Evolutionary conservation across 1,140 invertebrate species (phyloP).

Genomic region (Homalodisca vitripennis): DNA sequence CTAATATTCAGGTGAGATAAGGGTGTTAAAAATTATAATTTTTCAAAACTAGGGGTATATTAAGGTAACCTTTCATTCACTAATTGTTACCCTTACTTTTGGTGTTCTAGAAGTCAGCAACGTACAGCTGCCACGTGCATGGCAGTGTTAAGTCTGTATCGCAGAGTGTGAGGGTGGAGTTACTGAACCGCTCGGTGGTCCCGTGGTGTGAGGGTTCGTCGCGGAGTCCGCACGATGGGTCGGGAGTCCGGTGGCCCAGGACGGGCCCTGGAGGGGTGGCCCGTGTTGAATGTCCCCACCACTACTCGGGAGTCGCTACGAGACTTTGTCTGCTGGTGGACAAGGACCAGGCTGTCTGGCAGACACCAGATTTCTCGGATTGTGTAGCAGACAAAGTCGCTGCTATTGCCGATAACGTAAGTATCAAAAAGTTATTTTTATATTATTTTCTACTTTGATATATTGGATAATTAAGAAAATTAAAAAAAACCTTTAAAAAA

Average conservation of each 20-base stretch:
- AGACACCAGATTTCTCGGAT: slow-evolving; percentile 67
- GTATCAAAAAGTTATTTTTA: too few species aligned
- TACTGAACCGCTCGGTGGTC: slow-evolving; percentile 57
- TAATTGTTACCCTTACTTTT: too few species aligned
- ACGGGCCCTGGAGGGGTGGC: slow-evolving; percentile 61
- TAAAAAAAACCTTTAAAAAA: too few species aligned
- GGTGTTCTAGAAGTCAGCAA: slow-evolving; percentile 57
- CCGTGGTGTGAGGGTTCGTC: slow-evolving; percentile 59
- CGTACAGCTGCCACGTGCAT: slow-evolving; percentile 59
- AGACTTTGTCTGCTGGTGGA: slow-evolving; percentile 39
- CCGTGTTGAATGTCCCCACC: slow-evolving; percentile 57
- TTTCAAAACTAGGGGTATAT: too few species aligned
- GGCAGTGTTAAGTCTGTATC: slow-evolving; percentile 57
- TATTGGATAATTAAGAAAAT: too few species aligned
- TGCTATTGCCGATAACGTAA: slow-evolving; percentile 63
- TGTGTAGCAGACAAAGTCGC: slow-evolving; percentile 65
- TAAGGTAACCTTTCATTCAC: too few species aligned
- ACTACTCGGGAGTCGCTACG: slow-evolving; percentile 43
- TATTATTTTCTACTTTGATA: too few species aligned
- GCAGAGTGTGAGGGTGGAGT: slow-evolving; percentile 58
- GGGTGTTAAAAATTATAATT: too few species aligned
- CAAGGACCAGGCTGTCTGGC: slow-evolving; percentile 61
- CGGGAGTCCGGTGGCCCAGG: slow-evolving; percentile 55
- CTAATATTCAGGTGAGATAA: slow-evolving; percentile 70
- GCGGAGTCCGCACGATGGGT: slow-evolving; percentile 43